These are phyloP conservation scores for Nesidiocoris tenuis DNA, from an alignment of 2,888 invertebrate genomes.

Conservation along the genomic window DNA sequence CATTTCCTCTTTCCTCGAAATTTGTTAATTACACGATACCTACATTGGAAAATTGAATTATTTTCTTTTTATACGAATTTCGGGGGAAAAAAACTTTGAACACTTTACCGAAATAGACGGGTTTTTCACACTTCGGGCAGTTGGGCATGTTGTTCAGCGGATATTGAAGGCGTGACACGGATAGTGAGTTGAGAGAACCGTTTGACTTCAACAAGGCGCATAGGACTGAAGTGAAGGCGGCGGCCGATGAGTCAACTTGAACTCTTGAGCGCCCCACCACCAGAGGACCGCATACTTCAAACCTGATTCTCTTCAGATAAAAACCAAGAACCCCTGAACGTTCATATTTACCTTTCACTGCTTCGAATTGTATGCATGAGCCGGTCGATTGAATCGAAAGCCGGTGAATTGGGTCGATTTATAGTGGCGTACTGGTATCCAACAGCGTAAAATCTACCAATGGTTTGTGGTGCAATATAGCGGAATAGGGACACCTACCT, in stretches of 20 bases:
- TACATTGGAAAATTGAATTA: too few species aligned
- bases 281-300: conserved; percentile 26
- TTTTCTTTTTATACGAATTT: neutral
- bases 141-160: conserved; percentile 58
- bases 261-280: conserved; percentile 15
- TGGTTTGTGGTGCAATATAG: too few species aligned
- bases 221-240: conserved; percentile 16
- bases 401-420: neutral
- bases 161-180: conserved; percentile 33
- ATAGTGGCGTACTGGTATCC: neutral
- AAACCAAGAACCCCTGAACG: conserved; percentile 15
- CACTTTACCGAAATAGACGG: conserved; percentile 58
- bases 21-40: too few species aligned
- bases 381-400: neutral
- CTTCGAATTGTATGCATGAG: too few species aligned
- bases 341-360: conserved; percentile 12
- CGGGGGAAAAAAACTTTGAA: neutral
- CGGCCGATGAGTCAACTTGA: conserved; percentile 28
- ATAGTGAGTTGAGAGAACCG: conserved; percentile 24
- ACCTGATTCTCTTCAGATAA: conserved; percentile 36
- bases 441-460: too few species aligned
- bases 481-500: too few species aligned
- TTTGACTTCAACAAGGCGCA: conserved; percentile 30
- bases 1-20: too few species aligned
- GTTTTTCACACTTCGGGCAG: conserved; percentile 63